Evolutionary conservation across 2,113 vertebrate species (phyloP).

Genomic region (Glareola pratincola): DNA sequence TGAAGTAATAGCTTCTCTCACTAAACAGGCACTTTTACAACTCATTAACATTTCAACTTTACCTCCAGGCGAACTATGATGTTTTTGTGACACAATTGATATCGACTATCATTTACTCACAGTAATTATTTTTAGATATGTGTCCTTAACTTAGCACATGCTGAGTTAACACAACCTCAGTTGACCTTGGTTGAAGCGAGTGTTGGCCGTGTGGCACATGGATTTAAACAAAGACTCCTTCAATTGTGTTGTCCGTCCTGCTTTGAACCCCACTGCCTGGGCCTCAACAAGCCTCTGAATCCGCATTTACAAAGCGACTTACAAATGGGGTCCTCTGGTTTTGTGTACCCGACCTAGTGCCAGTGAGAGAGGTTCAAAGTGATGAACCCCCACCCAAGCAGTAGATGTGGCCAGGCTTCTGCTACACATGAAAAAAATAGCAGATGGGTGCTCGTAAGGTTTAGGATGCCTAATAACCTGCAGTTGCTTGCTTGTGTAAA

Average conservation of each 20-base stretch:
- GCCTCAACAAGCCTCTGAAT: neutral
- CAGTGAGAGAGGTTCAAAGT: neutral
- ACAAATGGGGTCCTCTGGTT: neutral
- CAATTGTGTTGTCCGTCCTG: neutral
- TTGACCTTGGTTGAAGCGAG: neutral
- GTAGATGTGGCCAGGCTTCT: neutral
- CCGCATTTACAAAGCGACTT: neutral
- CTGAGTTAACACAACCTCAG: neutral
- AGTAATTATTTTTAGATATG: neutral
- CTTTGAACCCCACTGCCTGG: neutral
- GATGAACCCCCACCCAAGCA: neutral
- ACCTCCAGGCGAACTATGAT: neutral
- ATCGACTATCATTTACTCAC: neutral
- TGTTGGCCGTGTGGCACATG: neutral
- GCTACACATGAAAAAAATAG: neutral
- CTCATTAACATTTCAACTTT: constrained; percentile 30
- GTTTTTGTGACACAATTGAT: neutral
- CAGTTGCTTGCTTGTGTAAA: neutral
- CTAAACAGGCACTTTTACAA: neutral
- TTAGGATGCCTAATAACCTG: neutral
- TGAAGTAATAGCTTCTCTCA: neutral
- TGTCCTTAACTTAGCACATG: neutral
- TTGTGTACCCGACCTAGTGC: neutral
- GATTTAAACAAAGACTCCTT: neutral
- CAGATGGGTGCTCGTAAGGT: neutral